These are phyloP conservation scores for Poeciliopsis retropinna DNA, from an alignment of 2,113 vertebrate genomes.

Conservation along the genomic window DNA sequence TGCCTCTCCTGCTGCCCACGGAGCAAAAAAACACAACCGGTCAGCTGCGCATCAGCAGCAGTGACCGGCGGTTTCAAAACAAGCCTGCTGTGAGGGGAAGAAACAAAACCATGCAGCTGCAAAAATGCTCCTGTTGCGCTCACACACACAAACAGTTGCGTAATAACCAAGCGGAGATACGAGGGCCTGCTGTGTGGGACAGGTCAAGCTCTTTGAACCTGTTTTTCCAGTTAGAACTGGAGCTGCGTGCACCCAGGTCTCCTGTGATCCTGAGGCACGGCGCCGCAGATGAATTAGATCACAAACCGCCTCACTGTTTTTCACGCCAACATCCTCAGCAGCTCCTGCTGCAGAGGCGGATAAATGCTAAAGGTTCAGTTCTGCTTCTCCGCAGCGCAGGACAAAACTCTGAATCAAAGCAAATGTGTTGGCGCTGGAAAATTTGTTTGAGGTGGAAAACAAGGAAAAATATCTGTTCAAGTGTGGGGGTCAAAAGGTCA, in stretches of 20 bases:
- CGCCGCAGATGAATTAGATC: neutral
- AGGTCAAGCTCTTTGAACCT: constrained; percentile 30
- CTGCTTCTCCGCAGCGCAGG: too few relatives aligned
- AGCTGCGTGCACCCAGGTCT: neutral
- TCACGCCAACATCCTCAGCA: neutral
- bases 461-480: neutral
- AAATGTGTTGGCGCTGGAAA: neutral
- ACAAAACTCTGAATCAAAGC: neutral
- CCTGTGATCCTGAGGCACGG: neutral
- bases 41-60: neutral
- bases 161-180: neutral
- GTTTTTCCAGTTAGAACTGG: constrained; percentile 34
- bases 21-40: constrained; percentile 34
- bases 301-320: neutral
- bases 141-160: neutral
- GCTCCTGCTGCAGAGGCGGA: neutral
- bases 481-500: neutral
- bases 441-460: neutral
- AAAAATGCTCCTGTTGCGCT: neutral
- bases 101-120: constrained; percentile 16
- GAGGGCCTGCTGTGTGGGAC: constrained; percentile 15
- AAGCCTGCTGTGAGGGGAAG: constrained; percentile 2
- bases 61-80: constrained; percentile 29
- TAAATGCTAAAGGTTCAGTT: neutral
- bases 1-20: constrained; percentile 47